phyloP scores from a whole-genome alignment of 2,797 vertebrate species.

The Malurus splendens region DNA sequence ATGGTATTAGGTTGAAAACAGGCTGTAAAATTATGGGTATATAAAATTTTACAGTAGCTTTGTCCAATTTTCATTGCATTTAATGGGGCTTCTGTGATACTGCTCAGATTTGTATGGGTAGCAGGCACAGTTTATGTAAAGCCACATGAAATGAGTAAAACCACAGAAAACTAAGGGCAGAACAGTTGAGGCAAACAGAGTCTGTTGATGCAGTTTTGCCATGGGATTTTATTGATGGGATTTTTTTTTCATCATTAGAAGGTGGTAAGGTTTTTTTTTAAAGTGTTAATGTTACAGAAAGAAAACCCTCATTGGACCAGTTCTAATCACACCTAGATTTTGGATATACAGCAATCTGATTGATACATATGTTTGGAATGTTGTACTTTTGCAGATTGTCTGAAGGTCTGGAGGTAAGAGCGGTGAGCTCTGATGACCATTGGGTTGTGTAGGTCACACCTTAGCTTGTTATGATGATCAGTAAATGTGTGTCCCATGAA shows the following conservation, averaged over 20 bases:
- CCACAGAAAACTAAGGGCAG: background rate
- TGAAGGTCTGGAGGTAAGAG: background rate
- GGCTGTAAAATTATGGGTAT: conserved; percentile 11
- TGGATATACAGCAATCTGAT: background rate
- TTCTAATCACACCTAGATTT: background rate
- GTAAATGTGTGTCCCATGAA: background rate
- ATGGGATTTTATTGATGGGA: background rate
- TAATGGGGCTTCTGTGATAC: background rate
- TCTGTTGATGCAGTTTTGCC: background rate
- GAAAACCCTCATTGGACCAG: background rate
- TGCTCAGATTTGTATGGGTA: background rate
- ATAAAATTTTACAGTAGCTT: conserved; percentile 45
- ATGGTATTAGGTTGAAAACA: background rate
- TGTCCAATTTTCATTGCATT: conserved; percentile 27
- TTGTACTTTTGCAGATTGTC: background rate
- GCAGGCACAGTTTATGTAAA: background rate
- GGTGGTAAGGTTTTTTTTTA: background rate
- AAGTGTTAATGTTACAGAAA: background rate
- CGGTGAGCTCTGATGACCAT: background rate
- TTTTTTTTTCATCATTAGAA: background rate
- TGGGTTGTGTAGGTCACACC: background rate
- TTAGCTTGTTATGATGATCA: background rate
- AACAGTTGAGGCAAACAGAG: background rate
- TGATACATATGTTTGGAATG: background rate
- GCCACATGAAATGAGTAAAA: background rate